phyloP scores from a whole-genome alignment of 2,113 vertebrate genomes.

The Xiphorhynchus elegans region DNA sequence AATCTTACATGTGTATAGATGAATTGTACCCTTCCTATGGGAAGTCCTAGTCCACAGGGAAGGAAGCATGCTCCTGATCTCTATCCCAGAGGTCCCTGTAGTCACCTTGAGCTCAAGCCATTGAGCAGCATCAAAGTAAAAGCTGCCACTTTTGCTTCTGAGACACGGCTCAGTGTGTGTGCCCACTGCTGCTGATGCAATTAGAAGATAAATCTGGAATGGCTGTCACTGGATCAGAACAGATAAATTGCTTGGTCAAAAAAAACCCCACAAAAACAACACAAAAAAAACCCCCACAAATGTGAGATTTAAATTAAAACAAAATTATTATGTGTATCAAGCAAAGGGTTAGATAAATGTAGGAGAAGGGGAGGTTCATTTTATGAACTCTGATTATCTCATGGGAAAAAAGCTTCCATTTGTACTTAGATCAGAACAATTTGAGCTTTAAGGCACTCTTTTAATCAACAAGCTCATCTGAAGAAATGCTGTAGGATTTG shows the following conservation, averaged over 20 bases:
- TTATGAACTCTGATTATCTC: constrained; percentile 33
- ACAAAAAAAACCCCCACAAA: neutral
- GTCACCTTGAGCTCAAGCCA: neutral
- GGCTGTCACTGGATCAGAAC: neutral
- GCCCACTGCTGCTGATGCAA: neutral
- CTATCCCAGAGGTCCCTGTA: neutral
- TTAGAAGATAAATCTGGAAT: neutral
- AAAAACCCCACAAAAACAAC: too few species aligned
- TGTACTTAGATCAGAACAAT: constrained; percentile 41
- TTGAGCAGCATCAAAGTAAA: neutral
- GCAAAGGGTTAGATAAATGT: neutral
- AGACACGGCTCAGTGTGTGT: neutral
- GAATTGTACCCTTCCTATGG: neutral
- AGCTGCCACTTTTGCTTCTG: neutral
- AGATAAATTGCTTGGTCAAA: neutral
- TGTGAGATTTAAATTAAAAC: neutral
- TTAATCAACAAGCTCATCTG: constrained; percentile 65
- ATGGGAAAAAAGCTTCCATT: constrained; percentile 21
- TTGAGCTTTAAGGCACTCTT: constrained; percentile 40
- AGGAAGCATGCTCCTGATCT: neutral
- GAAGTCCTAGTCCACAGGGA: neutral
- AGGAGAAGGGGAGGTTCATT: constrained; percentile 5
- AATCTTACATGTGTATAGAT: neutral
- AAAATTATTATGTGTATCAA: neutral
- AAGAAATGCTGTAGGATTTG: constrained; percentile 66